phyloP scores from a whole-genome alignment of 2,113 vertebrate species.

The Hassar affinis region DNA sequence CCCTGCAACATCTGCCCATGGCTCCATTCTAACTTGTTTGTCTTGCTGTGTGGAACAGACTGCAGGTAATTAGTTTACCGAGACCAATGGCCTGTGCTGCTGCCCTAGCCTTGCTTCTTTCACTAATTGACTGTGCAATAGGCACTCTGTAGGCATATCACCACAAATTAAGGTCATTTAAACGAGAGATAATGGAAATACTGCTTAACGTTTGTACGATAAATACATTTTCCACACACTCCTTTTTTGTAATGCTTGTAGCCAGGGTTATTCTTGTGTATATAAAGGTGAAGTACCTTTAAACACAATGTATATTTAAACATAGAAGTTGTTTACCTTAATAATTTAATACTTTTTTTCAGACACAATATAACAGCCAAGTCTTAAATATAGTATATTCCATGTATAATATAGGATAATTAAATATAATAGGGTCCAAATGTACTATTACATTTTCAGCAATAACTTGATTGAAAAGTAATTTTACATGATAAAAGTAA shows the following conservation, averaged over 20 bases:
- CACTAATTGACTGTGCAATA: conserved; percentile 46
- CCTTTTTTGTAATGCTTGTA: background rate
- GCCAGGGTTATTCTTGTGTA: background rate
- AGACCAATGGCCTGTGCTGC: conserved; percentile 49
- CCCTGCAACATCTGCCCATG: conserved; percentile 39
- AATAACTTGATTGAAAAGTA: background rate
- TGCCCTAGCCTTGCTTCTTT: conserved; percentile 39
- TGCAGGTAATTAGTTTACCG: conserved; percentile 54
- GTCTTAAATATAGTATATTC: background rate
- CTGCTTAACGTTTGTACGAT: background rate
- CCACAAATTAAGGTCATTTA: conserved; percentile 28
- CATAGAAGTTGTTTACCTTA: background rate
- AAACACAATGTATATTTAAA: background rate
- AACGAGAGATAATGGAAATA: conserved; percentile 27
- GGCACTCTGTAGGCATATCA: conserved; percentile 42
- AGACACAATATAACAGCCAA: background rate
- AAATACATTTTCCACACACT: background rate
- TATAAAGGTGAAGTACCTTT: background rate
- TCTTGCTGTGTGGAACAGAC: conserved; percentile 29
- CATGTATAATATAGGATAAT: background rate
- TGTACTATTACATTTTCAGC: background rate
- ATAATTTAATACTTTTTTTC: background rate
- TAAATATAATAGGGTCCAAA: background rate
- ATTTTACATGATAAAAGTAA: background rate
- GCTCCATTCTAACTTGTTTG: conserved; percentile 45